Base-by-base conservation (phyloP, 2,113 vertebrate genomes). In the Malurus elegans region DNA sequence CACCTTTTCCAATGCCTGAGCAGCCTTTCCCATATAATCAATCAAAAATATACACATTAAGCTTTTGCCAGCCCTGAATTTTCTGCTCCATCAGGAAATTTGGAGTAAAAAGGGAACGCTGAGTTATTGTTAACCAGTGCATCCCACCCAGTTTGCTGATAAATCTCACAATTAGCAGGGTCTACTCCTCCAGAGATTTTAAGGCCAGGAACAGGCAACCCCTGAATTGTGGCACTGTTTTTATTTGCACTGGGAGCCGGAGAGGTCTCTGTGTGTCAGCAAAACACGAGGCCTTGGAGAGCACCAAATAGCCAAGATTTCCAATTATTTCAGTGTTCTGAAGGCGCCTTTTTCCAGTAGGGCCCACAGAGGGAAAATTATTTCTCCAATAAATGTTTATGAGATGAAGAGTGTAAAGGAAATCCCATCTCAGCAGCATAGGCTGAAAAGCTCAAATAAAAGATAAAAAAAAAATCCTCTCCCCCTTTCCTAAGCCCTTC, bases 21-120 rank as follows among this genome's bases (percentile, higher is more conserved):
- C 72, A 61, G 14, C 31, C 34, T 31, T 54, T 79, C 9, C 34
- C 7, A 8, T 13, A 10, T 9, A 32, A 51, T 18, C 16, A 44
- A 36, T 21, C 31, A 67, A 32, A 67, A 67, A 51, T 8, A 18
- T 6, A 18, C 5, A 12, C 2, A 32, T 26, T 38, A 38, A 16
- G 14, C 32, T 32, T 31, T 28, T 45, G 6, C 14, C 62, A 38
- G 60, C 34, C 25, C 28, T 40, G 24, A 23, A 20, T 61, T 76
- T 90, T 47, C 29, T n/a, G 36, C 34, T 80, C 58, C 40, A 47
- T 44, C 18, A 7, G 26, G 32, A 67, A 62, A 19, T 78, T 50
- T 0, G 0, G 21, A 13, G 14, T 28, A 12, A 56, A 69, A 89
- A 78, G 31, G 3, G 24, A 56, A 44, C 4, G 10, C 28, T 56